These are phyloP conservation scores for Rhyzopertha dominica DNA, from an alignment of 1,140 invertebrate species.

Conservation along the genomic window DNA sequence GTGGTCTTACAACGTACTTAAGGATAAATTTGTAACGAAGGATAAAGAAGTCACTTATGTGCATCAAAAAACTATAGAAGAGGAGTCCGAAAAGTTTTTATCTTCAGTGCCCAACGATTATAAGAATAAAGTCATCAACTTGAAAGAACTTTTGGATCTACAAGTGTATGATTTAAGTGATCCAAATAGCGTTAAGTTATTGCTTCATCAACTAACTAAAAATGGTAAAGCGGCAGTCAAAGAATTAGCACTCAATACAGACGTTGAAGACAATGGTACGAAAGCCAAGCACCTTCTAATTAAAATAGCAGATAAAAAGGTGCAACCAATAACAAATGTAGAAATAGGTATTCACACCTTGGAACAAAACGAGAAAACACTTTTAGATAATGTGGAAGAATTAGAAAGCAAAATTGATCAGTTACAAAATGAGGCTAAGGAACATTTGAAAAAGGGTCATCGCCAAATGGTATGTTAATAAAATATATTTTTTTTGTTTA, in stretches of 20 bases:
- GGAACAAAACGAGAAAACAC: conserved; percentile 40
- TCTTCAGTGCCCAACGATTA: conserved; percentile 20
- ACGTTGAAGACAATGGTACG: conserved; percentile 11
- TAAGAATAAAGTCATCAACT: conserved; percentile 35
- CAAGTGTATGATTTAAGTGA: conserved; percentile 19
- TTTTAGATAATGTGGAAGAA: conserved; percentile 40
- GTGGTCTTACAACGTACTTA: conserved; percentile 45
- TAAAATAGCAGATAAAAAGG: conserved; percentile 32
- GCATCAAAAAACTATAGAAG: conserved; percentile 26
- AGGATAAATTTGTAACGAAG: conserved; percentile 27
- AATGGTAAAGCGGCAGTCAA: neutral
- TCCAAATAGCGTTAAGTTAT: conserved; percentile 29
- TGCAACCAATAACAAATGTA: conserved; percentile 30
- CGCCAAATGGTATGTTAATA: conserved; percentile 40
- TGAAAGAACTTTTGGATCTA: conserved; percentile 27
- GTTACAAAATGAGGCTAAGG: conserved; percentile 39
- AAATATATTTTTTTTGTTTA: too few species aligned
- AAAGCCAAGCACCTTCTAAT: conserved; percentile 28
- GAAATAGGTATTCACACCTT: conserved; percentile 41
- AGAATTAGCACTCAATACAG: too few species aligned
- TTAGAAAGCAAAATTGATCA: conserved; percentile 40
- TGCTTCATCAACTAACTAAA: conserved; percentile 29
- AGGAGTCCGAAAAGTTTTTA: conserved; percentile 23
- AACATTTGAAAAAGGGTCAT: conserved; percentile 36
- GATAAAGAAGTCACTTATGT: conserved; percentile 23